A percentile compares a stretch with the other conserved stretches of the same genome.
Conservation (phyloP, 2,888 invertebrate genomes). For the Ommatoiulus sabulosus region DNA sequence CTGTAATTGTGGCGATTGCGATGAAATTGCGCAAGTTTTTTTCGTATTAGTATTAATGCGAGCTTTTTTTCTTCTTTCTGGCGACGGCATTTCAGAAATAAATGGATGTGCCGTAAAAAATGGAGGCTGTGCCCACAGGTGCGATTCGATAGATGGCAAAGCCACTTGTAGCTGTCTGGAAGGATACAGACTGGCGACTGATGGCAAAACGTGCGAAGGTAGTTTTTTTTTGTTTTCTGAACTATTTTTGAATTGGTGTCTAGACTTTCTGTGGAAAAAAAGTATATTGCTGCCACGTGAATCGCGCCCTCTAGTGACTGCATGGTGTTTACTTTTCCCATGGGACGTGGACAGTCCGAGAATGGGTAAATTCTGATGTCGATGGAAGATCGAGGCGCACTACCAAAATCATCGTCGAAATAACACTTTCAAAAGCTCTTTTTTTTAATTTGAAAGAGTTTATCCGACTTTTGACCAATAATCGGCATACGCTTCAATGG, state of each 20-base stretch:
- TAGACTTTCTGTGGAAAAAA: neutral
- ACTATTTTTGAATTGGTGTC: neutral
- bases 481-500: too few species aligned
- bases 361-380: too few species aligned
- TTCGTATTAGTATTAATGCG: neutral
- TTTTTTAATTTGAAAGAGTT: too few species aligned
- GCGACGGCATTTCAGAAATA: conserved; percentile 54
- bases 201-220: conserved; percentile 62
- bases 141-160: conserved; percentile 66
- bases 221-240: neutral
- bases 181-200: conserved; percentile 64
- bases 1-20: conserved; percentile 6
- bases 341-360: too few species aligned
- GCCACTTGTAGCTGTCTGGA: conserved; percentile 63
- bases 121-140: conserved; percentile 70
- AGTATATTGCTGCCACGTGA: too few species aligned
- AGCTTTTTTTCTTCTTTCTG: neutral
- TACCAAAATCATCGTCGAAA: too few species aligned
- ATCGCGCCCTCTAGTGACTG: too few species aligned
- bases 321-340: too few species aligned
- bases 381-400: too few species aligned
- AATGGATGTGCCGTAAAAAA: conserved; percentile 67
- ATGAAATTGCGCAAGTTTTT: neutral
- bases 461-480: too few species aligned
- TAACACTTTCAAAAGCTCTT: too few species aligned